Conservation (phyloP, 2,113 vertebrate species). For the Cyanoramphus novaezelandiae region DNA sequence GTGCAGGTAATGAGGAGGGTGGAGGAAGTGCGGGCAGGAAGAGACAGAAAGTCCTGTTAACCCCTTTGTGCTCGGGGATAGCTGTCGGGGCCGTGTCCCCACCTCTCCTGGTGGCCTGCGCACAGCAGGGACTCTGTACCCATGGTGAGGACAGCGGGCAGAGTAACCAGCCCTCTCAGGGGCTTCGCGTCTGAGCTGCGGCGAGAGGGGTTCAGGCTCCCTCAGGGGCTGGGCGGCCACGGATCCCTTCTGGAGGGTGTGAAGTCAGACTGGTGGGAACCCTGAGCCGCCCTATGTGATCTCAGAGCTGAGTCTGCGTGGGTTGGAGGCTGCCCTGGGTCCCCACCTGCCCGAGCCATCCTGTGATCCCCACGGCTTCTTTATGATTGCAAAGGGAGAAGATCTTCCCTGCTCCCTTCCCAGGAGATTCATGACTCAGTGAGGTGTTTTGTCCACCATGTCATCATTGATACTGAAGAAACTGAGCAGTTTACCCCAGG, state of each 20-base stretch:
- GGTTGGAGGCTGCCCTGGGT: not conserved
- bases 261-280: not conserved
- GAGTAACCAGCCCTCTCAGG: not conserved
- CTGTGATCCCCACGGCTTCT: not conserved
- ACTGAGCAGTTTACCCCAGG: not conserved
- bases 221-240: not conserved
- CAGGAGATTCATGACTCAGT: not conserved
- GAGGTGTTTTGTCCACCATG: not conserved
- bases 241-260: not conserved
- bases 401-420: not conserved
- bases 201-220: not conserved
- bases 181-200: not conserved
- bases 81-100: not conserved
- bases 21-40: constrained; percentile 14
- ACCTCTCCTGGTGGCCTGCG: not conserved
- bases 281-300: not conserved
- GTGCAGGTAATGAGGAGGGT: constrained; percentile 39
- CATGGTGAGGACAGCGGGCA: not conserved
- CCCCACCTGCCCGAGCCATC: not conserved
- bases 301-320: not conserved
- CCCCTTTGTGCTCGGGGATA: not conserved
- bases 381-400: not conserved
- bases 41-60: constrained; percentile 26
- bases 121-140: not conserved
- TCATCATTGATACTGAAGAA: not conserved